Percentiles rank a stretch among this genome's conserved stretches.
These are phyloP conservation scores for Nematostella vectensis DNA, from an alignment of 92 coral and sea anemone genomes.

Conservation along the genomic window DNA sequence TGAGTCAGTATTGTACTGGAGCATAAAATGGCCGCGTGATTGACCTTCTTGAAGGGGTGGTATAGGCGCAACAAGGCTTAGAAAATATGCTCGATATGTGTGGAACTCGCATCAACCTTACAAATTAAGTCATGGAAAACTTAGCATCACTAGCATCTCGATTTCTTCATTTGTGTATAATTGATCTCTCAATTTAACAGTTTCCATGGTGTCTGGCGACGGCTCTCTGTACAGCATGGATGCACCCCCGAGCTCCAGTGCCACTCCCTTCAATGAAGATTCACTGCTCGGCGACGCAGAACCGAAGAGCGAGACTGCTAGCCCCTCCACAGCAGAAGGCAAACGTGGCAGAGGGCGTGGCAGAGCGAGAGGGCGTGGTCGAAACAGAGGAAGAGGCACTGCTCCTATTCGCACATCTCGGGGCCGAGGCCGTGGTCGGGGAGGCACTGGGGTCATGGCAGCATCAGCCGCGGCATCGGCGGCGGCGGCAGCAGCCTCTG, in stretches of 20 bases:
- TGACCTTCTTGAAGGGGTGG: no score
- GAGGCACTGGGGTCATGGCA: constrained; percentile 91
- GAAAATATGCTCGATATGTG: no score
- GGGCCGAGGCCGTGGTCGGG: constrained; percentile 91
- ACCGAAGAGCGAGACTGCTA: constrained; percentile 57
- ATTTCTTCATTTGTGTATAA: no score
- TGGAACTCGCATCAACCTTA: no score
- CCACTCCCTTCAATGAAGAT: constrained; percentile 74
- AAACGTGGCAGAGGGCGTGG: constrained; percentile 81
- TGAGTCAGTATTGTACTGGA: no score
- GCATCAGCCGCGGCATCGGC: constrained; percentile 99
- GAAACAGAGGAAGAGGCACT: constrained; percentile 67
- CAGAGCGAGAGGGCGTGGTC: constrained; percentile 54
- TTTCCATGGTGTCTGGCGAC: constrained; percentile 87
- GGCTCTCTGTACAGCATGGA: constrained; percentile 51
- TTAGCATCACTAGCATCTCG: no score
- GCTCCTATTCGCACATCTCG: constrained; percentile 74
- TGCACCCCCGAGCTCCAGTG: constrained; percentile 38
- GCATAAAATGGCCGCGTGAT: no score
- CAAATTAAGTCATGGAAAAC: no score
- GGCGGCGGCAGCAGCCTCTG: constrained; percentile 99
- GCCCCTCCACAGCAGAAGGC: constrained; percentile 49
- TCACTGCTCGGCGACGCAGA: constrained; percentile 44
- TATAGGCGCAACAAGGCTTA: no score
- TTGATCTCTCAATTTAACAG: no score